Evolutionary conservation across 2,888 invertebrate genomes (phyloP), one percentile per base, ranked within the genome.

Genomic region (Andrena bicolor): DNA sequence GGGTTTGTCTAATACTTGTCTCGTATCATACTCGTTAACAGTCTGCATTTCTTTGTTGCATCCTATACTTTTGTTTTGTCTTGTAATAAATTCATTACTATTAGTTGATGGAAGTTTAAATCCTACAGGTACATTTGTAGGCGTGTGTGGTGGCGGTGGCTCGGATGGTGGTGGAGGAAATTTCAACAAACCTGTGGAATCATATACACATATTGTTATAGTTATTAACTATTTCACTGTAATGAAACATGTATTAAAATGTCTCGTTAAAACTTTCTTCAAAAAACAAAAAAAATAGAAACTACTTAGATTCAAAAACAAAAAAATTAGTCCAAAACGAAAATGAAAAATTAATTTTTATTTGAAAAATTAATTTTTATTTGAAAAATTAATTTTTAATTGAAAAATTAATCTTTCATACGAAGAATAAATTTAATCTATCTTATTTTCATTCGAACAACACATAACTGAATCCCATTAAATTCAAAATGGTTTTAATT

Each of bases 111-210:
- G 93, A 20, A 93, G 83, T 23, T 84, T 86, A 73, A 94, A 94
- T 5, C 88, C 91, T 51, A 85, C 53, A 60, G 90, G 89, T 49
- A 92, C 85, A 69, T 92, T 90, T 20, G 94, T 10, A 2, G 56
- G 28, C 7, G 82, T 86, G 3, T 84, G 76, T 1, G 94, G 93
- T 1, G 95, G 95, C 2, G 94, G 94, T 1, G 94, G 94, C 49
- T 94, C 94, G 13, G 93, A 92, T 0, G 95, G 94, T 5, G 95
- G 94, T 2, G 95, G 95, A 2, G 94, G 94, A 51, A 94, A 93
- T 83, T 91, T 91, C 13, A 92, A 74, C 32, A 91, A 72, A 61
- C 92, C 92, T 84, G n/a, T 66, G 10, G 23, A 20, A 69, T 8
- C 8, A 60, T 64, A 0, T 41, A 2, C 49, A 61, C 23, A 30